These are phyloP conservation scores for Melanotaenia maccullochi DNA, from an alignment of 2,797 vertebrate genomes.

Conservation along the genomic window DNA sequence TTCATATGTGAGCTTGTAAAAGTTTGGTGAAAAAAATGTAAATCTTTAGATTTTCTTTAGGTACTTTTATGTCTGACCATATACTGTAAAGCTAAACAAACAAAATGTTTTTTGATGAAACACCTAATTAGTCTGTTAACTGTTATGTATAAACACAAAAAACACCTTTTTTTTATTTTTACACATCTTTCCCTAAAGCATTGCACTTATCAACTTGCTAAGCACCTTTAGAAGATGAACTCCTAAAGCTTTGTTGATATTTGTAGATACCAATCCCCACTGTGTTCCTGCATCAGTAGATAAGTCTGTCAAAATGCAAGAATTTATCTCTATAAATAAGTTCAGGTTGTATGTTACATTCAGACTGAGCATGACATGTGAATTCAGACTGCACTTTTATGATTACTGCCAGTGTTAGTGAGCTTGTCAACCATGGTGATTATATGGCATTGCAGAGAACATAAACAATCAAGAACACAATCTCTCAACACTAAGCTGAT, in stretches of 20 bases:
- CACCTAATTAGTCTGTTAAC: too few species aligned
- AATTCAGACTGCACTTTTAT: slow-evolving; percentile 23
- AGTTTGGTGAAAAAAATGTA: neutral
- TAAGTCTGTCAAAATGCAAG: neutral
- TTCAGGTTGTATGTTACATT: slow-evolving; percentile 29
- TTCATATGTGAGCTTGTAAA: neutral
- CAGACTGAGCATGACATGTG: slow-evolving; percentile 26
- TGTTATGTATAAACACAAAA: too few species aligned
- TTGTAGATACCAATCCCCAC: neutral
- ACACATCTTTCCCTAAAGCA: neutral
- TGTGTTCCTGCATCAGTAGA: neutral
- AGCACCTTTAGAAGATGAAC: neutral
- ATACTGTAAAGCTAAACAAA: too few species aligned
- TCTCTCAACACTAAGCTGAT: slow-evolving; percentile 41
- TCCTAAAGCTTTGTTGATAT: neutral
- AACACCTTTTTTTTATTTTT: too few species aligned
- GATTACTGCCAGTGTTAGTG: slow-evolving; percentile 16
- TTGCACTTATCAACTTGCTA: neutral
- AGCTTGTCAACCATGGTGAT: slow-evolving; percentile 36
- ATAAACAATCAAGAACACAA: slow-evolving; percentile 33
- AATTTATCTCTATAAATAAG: slow-evolving; percentile 19
- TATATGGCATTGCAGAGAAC: slow-evolving; percentile 44
- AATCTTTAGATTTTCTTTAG: neutral
- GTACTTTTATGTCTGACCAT: too few species aligned
- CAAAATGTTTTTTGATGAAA: too few species aligned